These are phyloP conservation scores for Crotalus viridis DNA, from an alignment of 2,113 vertebrate species.

Conservation along the genomic window DNA sequence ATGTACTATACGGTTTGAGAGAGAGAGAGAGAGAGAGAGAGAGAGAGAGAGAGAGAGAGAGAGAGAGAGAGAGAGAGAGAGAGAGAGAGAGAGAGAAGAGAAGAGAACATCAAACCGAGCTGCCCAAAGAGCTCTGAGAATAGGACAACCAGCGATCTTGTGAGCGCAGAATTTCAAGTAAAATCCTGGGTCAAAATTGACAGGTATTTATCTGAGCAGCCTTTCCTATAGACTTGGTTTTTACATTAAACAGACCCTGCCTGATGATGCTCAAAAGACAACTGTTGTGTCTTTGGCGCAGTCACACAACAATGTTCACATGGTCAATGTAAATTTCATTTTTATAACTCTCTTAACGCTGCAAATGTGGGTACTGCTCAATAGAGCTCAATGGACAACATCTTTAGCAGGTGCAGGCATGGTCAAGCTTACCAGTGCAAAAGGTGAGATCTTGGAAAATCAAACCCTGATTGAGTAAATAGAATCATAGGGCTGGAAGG, in stretches of 20 bases:
- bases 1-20: background rate
- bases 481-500: too few species aligned
- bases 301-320: too few species aligned
- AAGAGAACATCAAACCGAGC: background rate
- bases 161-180: background rate
- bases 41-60: background rate
- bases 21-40: background rate
- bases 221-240: background rate
- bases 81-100: background rate
- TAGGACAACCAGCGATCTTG: fast-evolving
- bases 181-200: background rate
- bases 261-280: background rate
- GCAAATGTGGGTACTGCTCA: too few species aligned
- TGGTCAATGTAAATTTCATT: background rate
- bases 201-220: background rate
- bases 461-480: background rate
- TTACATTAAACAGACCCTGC: background rate
- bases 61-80: background rate
- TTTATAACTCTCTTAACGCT: background rate
- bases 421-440: too few species aligned
- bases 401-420: background rate
- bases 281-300: background rate
- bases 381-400: background rate
- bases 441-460: background rate
- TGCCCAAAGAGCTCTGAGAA: background rate